phyloP scores from a whole-genome alignment of 1,140 invertebrate genomes.

The Sycophila sp. region DNA sequence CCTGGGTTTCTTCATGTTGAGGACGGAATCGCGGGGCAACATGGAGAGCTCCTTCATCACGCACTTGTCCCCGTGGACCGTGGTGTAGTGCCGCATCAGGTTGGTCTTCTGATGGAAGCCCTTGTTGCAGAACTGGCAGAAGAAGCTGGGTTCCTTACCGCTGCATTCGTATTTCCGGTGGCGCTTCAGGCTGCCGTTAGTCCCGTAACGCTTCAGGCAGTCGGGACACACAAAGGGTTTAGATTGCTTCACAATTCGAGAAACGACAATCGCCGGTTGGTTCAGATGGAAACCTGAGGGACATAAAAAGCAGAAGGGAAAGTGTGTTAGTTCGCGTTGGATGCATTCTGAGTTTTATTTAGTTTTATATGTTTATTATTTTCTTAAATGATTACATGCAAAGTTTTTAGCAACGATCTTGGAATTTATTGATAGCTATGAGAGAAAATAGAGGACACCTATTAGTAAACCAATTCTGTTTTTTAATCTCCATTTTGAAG shows the following conservation, averaged over 20 bases:
- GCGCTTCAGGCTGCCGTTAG: conserved; percentile 52
- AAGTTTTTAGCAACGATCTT: too few relatives aligned
- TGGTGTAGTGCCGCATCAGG: conserved; percentile 51
- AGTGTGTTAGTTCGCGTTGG: not conserved
- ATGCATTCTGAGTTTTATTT: too few relatives aligned
- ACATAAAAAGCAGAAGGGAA: conserved; percentile 17
- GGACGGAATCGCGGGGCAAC: not conserved
- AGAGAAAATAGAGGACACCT: too few relatives aligned
- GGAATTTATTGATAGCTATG: too few relatives aligned
- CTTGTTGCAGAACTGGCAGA: conserved; percentile 53
- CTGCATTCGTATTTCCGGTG: conserved; percentile 55
- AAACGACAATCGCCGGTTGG: not conserved
- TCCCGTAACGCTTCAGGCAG: conserved; percentile 42
- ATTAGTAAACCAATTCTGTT: too few relatives aligned
- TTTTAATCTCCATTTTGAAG: too few relatives aligned
- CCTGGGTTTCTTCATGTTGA: conserved; percentile 9
- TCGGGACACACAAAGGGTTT: conserved; percentile 42
- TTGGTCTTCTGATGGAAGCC: conserved; percentile 56
- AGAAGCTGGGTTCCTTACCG: conserved; percentile 47
- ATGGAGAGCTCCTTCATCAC: not conserved
- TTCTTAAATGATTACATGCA: too few relatives aligned
- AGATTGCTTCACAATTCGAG: not conserved
- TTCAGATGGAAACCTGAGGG: not conserved
- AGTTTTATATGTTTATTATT: too few relatives aligned
- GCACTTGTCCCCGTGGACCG: conserved; percentile 43